phyloP scores from a whole-genome alignment of 2,888 invertebrate species.

The Aleiodes leptofemur region DNA sequence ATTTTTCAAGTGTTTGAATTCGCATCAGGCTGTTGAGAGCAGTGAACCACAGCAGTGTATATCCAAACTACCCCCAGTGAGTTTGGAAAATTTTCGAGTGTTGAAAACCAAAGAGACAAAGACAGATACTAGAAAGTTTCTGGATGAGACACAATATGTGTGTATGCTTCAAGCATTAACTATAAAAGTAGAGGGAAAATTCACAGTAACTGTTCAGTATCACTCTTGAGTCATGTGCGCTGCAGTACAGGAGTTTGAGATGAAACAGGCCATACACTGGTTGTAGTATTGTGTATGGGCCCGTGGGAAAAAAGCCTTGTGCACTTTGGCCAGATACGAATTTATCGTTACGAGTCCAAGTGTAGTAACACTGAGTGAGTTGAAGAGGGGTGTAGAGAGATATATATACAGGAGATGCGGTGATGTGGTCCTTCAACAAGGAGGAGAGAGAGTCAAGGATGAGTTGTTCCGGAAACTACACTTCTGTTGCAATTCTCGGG shows the following conservation, averaged over 20 bases:
- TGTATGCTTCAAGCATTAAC: slow-evolving; percentile 37
- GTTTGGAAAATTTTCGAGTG: slow-evolving; percentile 27
- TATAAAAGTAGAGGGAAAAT: slow-evolving; percentile 41
- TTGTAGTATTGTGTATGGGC: slow-evolving; percentile 47
- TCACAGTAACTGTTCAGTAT: slow-evolving; percentile 55
- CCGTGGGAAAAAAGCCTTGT: slow-evolving; percentile 62
- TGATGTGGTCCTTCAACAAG: slow-evolving; percentile 47
- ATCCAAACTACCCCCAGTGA: slow-evolving; percentile 23
- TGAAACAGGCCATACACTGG: slow-evolving; percentile 1
- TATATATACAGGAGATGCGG: slow-evolving; percentile 36
- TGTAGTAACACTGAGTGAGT: slow-evolving; percentile 22
- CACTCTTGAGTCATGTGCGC: slow-evolving; percentile 58
- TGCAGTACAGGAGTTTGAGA: slow-evolving; percentile 15
- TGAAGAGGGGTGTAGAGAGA: background rate
- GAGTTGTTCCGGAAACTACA: slow-evolving; percentile 43
- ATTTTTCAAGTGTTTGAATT: slow-evolving; percentile 32
- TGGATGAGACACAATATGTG: slow-evolving; percentile 5
- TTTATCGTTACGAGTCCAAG: slow-evolving; percentile 50
- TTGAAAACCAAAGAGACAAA: slow-evolving; percentile 19
- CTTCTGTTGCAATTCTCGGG: slow-evolving; percentile 48
- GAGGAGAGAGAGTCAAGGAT: slow-evolving; percentile 53
- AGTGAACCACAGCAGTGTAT: slow-evolving; percentile 37
- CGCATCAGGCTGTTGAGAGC: slow-evolving; percentile 36
- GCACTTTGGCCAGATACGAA: slow-evolving; percentile 44
- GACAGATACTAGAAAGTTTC: slow-evolving; percentile 26